Evolutionary conservation across 2,888 invertebrate species (phyloP), one percentile per base, ranked within the genome.

Genomic region (Stratiomys singularior): DNA sequence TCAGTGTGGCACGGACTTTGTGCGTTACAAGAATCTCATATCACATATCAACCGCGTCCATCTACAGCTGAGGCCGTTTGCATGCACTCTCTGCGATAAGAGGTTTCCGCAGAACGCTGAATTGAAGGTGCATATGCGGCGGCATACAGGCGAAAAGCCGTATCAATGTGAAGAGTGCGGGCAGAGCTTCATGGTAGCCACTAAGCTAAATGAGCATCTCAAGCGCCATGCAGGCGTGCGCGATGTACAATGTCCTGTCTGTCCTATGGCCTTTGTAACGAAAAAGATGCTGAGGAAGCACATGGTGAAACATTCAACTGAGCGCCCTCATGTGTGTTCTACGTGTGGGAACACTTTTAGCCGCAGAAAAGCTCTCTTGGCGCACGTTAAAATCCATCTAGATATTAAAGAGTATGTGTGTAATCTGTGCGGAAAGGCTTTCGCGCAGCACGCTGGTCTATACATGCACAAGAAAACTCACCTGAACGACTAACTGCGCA

Each of bases 381-480:
- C 80, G 56, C 82, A 82, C 46, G 23, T 79, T 4, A 81, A 81
- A 18, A 66, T 82, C 3, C 82, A 82, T 66, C 79, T 78, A 9
- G 81, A 78, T 21, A 79, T 81, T 0, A 81, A 81, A 64, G 77
- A 81, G 37, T 81, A 82, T 78, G 79, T 78, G 23, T 82, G 82
- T 30, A 78, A 44, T n/a, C 77, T 80, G 47, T 82, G 82, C 72
- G 80, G 80, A 7, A 81, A 81, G 58, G 80, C 80, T 1, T 82
- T 82, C 47, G 81, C 81, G 15, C 82, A 82, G 60, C 80, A 79
- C 52, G 81, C 81, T 13, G 82, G 81, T 0, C 47, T 82, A n/a
- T 66, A 76, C 47, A 30, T 46, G 47, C 76, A 76, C 47, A 66
- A 56, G 21, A 76, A 67, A 23, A 52, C 76, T 15, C 76, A 76